Percentiles rank a stretch among this genome's conserved stretches.
phyloP scores from a whole-genome alignment of 2,797 vertebrate genomes.

The Pteropus rufus region DNA sequence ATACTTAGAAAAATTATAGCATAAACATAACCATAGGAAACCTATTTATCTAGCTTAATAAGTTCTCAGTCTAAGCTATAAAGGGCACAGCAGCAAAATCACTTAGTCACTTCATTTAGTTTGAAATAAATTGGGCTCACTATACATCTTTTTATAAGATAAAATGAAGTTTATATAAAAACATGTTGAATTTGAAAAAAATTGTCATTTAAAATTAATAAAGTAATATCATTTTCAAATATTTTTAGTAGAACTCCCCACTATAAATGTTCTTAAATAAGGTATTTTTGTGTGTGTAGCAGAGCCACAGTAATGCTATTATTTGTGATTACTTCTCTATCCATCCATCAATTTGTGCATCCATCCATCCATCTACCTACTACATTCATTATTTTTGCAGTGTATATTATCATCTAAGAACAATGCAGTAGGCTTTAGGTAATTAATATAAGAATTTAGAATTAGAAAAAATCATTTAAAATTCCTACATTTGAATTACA shows the following conservation, averaged over 20 bases:
- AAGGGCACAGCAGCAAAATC: neutral
- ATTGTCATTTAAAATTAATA: neutral
- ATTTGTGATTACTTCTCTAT: neutral
- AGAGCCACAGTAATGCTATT: neutral
- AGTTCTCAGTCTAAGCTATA: neutral
- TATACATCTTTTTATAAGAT: neutral
- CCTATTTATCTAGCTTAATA: neutral
- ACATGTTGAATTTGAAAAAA: slow-evolving; percentile 31
- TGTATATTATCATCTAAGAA: neutral
- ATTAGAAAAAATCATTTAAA: slow-evolving; percentile 21
- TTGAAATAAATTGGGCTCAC: neutral
- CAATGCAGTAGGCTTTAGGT: neutral
- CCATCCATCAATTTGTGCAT: neutral
- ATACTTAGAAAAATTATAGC: neutral
- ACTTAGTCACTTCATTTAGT: neutral
- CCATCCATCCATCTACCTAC: neutral
- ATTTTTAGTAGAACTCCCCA: neutral
- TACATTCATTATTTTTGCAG: neutral
- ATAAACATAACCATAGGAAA: neutral
- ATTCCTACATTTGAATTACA: neutral
- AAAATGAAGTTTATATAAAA: neutral
- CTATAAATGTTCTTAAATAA: neutral
- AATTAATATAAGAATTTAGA: neutral
- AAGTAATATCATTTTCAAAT: slow-evolving; percentile 10
- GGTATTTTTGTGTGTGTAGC: neutral